A percentile compares a stretch with the other conserved stretches of the same genome.
Evolutionary conservation across 1,140 invertebrate genomes (phyloP).

Genomic region (Eueides isabella): DNA sequence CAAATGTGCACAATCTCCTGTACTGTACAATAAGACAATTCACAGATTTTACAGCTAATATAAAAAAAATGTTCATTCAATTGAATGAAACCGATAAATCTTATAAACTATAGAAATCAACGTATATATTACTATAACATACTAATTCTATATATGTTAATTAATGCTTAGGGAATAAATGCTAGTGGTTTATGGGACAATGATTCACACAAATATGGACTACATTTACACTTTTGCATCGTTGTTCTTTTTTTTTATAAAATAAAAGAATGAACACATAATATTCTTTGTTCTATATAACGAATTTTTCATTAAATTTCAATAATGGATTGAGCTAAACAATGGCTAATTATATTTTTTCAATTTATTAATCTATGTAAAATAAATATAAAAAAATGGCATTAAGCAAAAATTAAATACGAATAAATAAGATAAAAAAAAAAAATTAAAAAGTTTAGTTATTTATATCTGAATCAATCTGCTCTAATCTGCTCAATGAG

Average conservation of each 20-base stretch:
- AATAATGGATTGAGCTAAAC: background rate
- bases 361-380: too few species aligned
- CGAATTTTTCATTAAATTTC: too few species aligned
- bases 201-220: conserved; percentile 7
- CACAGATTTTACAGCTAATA: conserved; percentile 49
- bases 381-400: background rate
- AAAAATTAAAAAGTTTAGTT: too few species aligned
- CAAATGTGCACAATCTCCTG: conserved; percentile 2
- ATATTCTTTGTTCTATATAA: background rate
- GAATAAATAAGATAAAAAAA: background rate
- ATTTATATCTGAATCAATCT: too few species aligned
- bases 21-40: conserved; percentile 41
- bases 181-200: conserved; percentile 51
- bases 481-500: too few species aligned
- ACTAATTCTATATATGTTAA: conserved; percentile 68
- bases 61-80: conserved; percentile 47
- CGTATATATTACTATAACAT: conserved; percentile 81
- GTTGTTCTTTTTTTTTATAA: background rate
- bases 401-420: background rate
- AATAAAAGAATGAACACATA: background rate
- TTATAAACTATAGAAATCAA: conserved; percentile 78
- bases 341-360: too few species aligned
- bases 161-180: conserved; percentile 78
- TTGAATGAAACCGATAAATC: conserved; percentile 61
- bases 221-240: conserved; percentile 31